Evolutionary conservation across 2,797 vertebrate genomes (phyloP), one percentile per base, ranked within the genome.

Genomic region (Poecilia wingei): DNA sequence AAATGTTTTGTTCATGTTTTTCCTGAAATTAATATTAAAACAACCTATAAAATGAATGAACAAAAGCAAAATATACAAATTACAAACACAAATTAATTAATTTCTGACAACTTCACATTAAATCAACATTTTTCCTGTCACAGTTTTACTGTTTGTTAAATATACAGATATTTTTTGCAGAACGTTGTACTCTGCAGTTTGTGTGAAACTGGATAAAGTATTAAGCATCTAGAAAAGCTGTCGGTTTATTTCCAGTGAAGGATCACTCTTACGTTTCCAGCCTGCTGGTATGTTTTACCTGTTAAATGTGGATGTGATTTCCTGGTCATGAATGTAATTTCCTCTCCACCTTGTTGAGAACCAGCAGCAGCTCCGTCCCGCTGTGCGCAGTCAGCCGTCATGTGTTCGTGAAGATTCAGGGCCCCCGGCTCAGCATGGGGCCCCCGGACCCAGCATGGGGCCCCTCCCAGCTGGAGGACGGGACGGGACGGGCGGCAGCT

Each of bases 351-450:
- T 41, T 36, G 71, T 36, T 49, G 46, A 72, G 31, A 72, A 49
- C 28, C 71, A 72, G 49, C 41, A 70, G 68, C 68, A 46, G 43
- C 25, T 71, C 68, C 43, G 14, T 25, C 71, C 71, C 36, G 46
- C 71, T 73, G 71, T 36, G 45, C 36, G 3, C 51, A 39, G 25
- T 57, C 51, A 74, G 22, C n/a, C 39, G 22, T 41, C 14, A 41
- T n/a, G 43, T 31, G 74, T 64, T 75, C 9, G 3, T 22, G 39
- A 55, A 41, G 72, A 74, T 41, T 53, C 68, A 25, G 55, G 82
- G 78, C 77, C 87, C 87, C 78, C 61, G 2, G 70, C 76, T 78
- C 76, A 49, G 79, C 72, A 25, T 75, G 55, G 72, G 14, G 46
- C 46, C 13, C 46, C 4, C 3, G 46, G 46, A 47, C 13, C 3